phyloP scores from a whole-genome alignment of 2,797 vertebrate genomes.

The Momotus momota region DNA sequence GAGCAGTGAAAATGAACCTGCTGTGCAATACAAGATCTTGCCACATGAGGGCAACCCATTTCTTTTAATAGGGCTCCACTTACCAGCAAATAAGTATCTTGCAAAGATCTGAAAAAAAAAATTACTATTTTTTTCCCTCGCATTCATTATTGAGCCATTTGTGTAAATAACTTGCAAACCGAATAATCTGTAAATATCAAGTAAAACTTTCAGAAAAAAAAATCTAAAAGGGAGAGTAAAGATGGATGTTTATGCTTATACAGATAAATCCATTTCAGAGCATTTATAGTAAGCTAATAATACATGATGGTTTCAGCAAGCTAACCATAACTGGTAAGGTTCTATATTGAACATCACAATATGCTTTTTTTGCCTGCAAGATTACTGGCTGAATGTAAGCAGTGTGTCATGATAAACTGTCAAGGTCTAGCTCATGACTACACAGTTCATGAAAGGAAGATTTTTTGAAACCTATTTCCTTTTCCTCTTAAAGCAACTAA shows the following conservation, averaged over 20 bases:
- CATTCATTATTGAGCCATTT: not conserved
- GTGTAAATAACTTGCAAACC: not conserved
- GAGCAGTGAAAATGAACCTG: not conserved
- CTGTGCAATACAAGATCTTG: not conserved
- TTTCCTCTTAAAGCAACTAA: not conserved
- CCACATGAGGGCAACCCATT: conserved; percentile 1
- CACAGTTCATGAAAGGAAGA: not conserved
- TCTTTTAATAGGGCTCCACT: rapidly evolving
- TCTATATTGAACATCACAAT: not conserved
- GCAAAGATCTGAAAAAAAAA: not conserved
- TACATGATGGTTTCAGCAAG: not conserved
- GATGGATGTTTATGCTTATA: not conserved
- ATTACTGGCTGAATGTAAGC: not conserved
- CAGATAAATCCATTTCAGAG: not conserved
- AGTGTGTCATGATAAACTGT: not conserved
- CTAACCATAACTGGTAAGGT: not conserved
- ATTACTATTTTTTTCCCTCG: not conserved
- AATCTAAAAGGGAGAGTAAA: not conserved
- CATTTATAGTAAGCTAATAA: not conserved
- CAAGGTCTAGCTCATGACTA: not conserved
- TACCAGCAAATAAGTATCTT: rapidly evolving
- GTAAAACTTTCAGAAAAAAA: not conserved
- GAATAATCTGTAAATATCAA: not conserved
- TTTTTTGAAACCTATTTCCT: not conserved
- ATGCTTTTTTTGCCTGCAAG: not conserved